Percentiles rank a stretch among this genome's conserved stretches.
Conservation (phyloP, 1,140 invertebrate genomes). For the Penaeus indicus region DNA sequence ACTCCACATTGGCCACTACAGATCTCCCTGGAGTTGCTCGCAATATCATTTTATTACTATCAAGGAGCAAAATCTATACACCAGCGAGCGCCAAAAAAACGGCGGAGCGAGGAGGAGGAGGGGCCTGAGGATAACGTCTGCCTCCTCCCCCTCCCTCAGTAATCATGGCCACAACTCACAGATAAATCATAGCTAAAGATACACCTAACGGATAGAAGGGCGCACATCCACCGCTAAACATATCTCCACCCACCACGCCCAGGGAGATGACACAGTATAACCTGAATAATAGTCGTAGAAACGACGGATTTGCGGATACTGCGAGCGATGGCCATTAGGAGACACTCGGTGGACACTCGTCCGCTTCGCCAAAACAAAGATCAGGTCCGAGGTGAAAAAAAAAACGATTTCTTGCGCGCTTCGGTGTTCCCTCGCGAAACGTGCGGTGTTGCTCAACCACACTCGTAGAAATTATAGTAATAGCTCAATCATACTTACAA, state of each 20-base stretch:
- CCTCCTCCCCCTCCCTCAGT: conserved; percentile 4
- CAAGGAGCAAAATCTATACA: conserved; percentile 22
- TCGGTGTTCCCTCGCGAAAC: too few species aligned
- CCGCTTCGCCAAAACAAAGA: too few species aligned
- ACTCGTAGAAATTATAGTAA: too few species aligned
- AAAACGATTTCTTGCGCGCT: too few species aligned
- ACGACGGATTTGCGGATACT: conserved; percentile 23
- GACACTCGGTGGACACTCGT: too few species aligned
- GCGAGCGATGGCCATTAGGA: too few species aligned
- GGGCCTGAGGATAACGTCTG: background rate
- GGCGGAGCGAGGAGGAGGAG: background rate
- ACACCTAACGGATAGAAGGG: conserved; percentile 46
- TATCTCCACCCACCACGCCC: conserved; percentile 55
- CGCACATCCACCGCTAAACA: conserved; percentile 53
- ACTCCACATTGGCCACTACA: background rate
- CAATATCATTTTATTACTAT: conserved; percentile 25
- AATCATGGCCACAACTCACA: conserved; percentile 44
- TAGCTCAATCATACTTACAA: too few species aligned
- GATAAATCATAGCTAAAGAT: conserved; percentile 60
- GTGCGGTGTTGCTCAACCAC: too few species aligned
- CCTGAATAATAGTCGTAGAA: conserved; percentile 51
- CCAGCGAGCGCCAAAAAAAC: background rate
- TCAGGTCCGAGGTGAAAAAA: too few species aligned
- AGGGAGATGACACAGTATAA: conserved; percentile 48
- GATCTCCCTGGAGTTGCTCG: background rate